Percentiles rank a stretch among this genome's conserved stretches.
phyloP scores from a whole-genome alignment of 2,888 invertebrate genomes.

The Diadegma fenestrale region DNA sequence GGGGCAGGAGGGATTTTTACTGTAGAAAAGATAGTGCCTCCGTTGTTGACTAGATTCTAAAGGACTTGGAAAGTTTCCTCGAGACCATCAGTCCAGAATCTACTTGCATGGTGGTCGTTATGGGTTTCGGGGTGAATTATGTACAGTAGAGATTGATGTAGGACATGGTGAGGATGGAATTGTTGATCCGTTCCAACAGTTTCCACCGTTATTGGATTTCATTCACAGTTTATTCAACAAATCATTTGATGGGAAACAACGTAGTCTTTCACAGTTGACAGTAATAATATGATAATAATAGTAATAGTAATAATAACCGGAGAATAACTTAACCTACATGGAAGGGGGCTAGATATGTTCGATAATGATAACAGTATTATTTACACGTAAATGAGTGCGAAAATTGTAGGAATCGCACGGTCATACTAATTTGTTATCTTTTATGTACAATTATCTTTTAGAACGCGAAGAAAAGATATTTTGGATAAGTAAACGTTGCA shows the following conservation, averaged over 20 bases:
- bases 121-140: slow-evolving; percentile 39
- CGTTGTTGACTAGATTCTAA: slow-evolving; percentile 29
- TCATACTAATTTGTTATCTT: slow-evolving; percentile 35
- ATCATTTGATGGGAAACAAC: slow-evolving; percentile 63
- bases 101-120: slow-evolving; percentile 27
- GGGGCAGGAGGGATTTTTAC: slow-evolving; percentile 5
- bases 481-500: slow-evolving; percentile 47
- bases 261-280: slow-evolving; percentile 53
- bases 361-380: slow-evolving; percentile 57
- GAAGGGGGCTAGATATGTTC: slow-evolving; percentile 55
- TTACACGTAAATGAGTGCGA: slow-evolving; percentile 62
- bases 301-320: slow-evolving; percentile 53
- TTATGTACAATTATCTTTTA: slow-evolving; percentile 54
- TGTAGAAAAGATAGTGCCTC: slow-evolving; percentile 41
- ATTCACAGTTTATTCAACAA: slow-evolving; percentile 66
- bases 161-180: slow-evolving; percentile 19
- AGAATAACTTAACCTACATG: slow-evolving; percentile 57
- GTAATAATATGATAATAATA: slow-evolving; percentile 57
- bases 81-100: slow-evolving; percentile 47
- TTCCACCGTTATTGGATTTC: slow-evolving; percentile 47
- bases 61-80: slow-evolving; percentile 36
- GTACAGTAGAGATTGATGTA: slow-evolving; percentile 35
- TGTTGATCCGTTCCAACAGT: slow-evolving; percentile 30
- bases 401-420: slow-evolving; percentile 42
- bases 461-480: slow-evolving; percentile 3